These are phyloP conservation scores for Masticophis lateralis DNA, from an alignment of 2,797 vertebrate genomes.

Conservation along the genomic window DNA sequence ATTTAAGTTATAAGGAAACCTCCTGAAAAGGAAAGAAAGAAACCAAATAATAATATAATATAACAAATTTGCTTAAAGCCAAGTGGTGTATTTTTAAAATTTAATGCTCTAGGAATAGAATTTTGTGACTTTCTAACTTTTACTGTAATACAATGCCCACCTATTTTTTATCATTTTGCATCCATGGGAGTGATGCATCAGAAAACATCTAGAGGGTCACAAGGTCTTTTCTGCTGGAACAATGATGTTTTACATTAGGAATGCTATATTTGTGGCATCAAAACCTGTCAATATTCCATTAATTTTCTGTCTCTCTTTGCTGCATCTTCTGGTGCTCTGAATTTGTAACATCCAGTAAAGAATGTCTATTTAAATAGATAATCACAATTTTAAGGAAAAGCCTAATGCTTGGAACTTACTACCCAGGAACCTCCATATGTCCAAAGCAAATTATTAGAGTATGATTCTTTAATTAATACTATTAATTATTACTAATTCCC, in stretches of 20 bases:
- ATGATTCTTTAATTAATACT: too few relatives aligned
- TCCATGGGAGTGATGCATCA: not conserved
- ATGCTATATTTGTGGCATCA: not conserved
- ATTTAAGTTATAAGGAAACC: not conserved
- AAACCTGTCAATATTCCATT: not conserved
- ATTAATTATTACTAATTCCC: too few relatives aligned
- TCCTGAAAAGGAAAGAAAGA: not conserved
- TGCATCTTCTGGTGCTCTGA: not conserved
- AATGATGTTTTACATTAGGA: not conserved
- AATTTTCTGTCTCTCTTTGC: not conserved
- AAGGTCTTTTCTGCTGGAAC: not conserved
- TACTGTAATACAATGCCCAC: not conserved
- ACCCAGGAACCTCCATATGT: too few relatives aligned
- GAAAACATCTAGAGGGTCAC: not conserved
- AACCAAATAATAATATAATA: not conserved
- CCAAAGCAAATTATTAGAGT: too few relatives aligned
- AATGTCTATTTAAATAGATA: not conserved
- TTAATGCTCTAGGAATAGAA: not conserved
- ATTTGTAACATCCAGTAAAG: not conserved
- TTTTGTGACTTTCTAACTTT: not conserved
- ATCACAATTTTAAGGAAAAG: not conserved
- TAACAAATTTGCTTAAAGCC: not conserved
- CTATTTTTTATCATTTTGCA: not conserved
- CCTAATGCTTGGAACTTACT: not conserved
- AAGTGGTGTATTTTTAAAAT: not conserved